Evolutionary conservation across 2,888 invertebrate species (phyloP).

Genomic region (Phortica okadai): DNA sequence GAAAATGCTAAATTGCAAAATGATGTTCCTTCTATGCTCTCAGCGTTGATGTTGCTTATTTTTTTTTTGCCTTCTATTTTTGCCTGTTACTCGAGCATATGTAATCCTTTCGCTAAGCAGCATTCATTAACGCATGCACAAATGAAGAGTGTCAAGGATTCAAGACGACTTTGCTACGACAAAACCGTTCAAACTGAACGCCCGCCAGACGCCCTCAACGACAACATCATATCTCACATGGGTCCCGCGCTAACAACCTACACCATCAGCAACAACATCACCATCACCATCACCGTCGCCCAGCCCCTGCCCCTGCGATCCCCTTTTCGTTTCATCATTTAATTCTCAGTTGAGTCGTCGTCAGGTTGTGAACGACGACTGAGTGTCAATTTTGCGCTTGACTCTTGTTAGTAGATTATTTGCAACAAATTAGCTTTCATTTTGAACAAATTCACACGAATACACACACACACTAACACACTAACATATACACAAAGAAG

Average conservation of each 20-base stretch:
- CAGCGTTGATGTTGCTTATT: conserved; percentile 51
- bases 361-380: neutral
- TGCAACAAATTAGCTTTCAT: conserved; percentile 29
- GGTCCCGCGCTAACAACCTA: neutral
- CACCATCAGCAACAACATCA: neutral
- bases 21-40: conserved; percentile 67
- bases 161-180: conserved; percentile 19
- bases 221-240: too few relatives aligned
- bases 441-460: neutral
- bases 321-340: neutral
- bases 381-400: conserved; percentile 24
- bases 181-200: neutral
- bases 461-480: neutral
- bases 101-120: conserved; percentile 34
- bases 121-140: conserved; percentile 66
- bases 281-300: neutral
- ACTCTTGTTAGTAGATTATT: conserved; percentile 27
- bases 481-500: too few relatives aligned
- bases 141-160: conserved; percentile 70
- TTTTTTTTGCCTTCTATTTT: conserved; percentile 62
- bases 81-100: conserved; percentile 2
- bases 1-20: conserved; percentile 66
- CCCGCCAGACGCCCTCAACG: neutral
- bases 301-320: neutral
- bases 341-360: neutral